phyloP scores from a whole-genome alignment of 2,888 invertebrate species.

The Cantharis flavilabris region DNA sequence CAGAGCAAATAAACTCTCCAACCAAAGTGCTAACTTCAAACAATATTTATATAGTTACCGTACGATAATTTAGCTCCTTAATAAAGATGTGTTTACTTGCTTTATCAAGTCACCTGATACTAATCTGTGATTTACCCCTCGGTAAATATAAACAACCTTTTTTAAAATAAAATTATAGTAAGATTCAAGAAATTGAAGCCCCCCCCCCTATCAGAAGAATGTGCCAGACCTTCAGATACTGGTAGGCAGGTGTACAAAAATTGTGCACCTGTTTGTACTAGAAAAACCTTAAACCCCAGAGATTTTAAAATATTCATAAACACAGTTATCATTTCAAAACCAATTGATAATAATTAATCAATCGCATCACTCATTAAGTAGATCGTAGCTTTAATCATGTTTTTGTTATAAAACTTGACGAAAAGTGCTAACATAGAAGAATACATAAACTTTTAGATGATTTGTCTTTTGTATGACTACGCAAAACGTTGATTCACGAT shows the following conservation, averaged over 20 bases:
- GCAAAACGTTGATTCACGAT: not conserved
- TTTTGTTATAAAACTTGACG: not conserved
- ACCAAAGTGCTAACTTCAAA: too few species aligned
- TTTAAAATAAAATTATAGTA: too few species aligned
- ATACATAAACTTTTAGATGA: not conserved
- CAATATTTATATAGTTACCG: too few species aligned
- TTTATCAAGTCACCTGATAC: too few species aligned
- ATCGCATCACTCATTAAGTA: not conserved
- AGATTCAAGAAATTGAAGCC: not conserved
- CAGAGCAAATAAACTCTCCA: too few species aligned
- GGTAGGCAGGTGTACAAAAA: not conserved
- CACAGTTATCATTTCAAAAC: not conserved
- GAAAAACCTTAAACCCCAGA: not conserved
- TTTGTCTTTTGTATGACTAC: not conserved
- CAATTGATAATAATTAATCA: not conserved
- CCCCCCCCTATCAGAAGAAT: not conserved
- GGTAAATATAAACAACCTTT: too few species aligned
- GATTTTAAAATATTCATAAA: not conserved
- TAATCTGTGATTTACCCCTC: too few species aligned
- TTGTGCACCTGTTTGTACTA: not conserved
- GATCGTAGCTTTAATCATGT: not conserved
- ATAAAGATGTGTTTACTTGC: too few species aligned
- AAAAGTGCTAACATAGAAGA: not conserved
- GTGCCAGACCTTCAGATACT: not conserved
- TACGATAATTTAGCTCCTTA: too few species aligned